phyloP scores from a whole-genome alignment of 2,888 invertebrate species.

The Drosophila suboccidentalis region DNA sequence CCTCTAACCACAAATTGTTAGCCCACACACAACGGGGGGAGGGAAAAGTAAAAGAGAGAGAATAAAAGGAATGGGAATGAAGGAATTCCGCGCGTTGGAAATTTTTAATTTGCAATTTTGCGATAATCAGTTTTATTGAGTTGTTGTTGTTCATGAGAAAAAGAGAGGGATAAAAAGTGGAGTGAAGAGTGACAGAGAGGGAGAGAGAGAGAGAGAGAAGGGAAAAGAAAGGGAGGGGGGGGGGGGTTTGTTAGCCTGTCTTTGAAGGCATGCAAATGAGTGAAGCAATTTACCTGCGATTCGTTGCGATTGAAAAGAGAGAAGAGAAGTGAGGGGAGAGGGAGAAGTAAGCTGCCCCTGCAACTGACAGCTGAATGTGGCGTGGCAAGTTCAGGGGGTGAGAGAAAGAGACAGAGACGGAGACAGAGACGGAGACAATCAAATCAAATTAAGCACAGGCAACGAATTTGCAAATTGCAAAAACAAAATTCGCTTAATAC shows the following conservation, averaged over 20 bases:
- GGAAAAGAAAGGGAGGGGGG: too few species aligned
- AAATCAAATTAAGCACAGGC: constrained; percentile 60
- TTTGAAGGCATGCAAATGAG: constrained; percentile 60
- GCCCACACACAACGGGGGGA: not conserved
- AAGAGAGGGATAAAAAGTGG: not conserved
- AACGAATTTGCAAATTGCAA: constrained; percentile 48
- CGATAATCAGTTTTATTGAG: constrained; percentile 79
- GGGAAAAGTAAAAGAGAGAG: not conserved
- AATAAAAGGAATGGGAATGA: too few species aligned
- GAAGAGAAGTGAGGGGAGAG: too few species aligned
- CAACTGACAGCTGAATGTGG: constrained; percentile 51
- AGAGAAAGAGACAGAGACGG: not conserved
- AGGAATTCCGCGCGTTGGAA: constrained; percentile 36
- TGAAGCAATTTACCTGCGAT: constrained; percentile 57
- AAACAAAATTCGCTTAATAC: constrained; percentile 52
- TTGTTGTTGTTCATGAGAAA: constrained; percentile 29
- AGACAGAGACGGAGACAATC: constrained; percentile 18
- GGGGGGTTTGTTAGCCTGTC: constrained; percentile 20
- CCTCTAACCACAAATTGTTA: not conserved
- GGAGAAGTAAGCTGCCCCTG: constrained; percentile 22
- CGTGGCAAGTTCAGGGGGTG: constrained; percentile 1
- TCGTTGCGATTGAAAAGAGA: not conserved
- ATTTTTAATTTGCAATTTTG: constrained; percentile 72
- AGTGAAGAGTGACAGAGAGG: not conserved
- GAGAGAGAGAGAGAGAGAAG: not conserved